These are phyloP conservation scores for Bombus fervidus DNA, from an alignment of 1,140 invertebrate genomes.

Conservation along the genomic window DNA sequence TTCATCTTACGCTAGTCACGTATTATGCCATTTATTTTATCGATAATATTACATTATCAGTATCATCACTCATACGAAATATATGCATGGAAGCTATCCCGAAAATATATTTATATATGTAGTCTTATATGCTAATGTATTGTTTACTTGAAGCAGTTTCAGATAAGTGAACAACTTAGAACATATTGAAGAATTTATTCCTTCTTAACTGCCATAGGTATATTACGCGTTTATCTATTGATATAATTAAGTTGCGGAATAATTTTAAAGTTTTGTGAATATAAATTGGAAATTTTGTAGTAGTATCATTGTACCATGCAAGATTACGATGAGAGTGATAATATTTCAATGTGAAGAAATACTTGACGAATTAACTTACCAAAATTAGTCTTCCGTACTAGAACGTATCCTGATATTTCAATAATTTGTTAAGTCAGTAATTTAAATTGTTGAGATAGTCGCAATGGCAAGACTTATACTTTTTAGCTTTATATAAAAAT, in stretches of 20 bases:
- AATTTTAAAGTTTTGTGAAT: slow-evolving; percentile 38
- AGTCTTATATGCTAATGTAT: slow-evolving; percentile 41
- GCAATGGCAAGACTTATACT: slow-evolving; percentile 43
- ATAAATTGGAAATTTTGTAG: slow-evolving; percentile 20
- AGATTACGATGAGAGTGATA: slow-evolving; percentile 32
- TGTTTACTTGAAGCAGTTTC: slow-evolving; percentile 53
- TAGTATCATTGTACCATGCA: slow-evolving; percentile 46
- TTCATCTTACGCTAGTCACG: slow-evolving; percentile 62
- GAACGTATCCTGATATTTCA: slow-evolving; percentile 58
- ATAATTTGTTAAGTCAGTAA: slow-evolving; percentile 55
- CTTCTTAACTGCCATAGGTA: slow-evolving; percentile 74
- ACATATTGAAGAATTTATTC: slow-evolving; percentile 62
- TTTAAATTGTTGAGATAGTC: slow-evolving; percentile 64
- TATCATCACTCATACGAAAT: slow-evolving; percentile 53
- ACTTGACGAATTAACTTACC: slow-evolving; percentile 61
- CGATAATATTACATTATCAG: slow-evolving; percentile 48
- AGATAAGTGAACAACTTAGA: slow-evolving; percentile 48
- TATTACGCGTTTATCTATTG: slow-evolving; percentile 47
- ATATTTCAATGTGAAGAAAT: slow-evolving; percentile 51
- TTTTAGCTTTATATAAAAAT: slow-evolving; percentile 54
- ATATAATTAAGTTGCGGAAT: slow-evolving; percentile 48
- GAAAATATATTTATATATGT: slow-evolving; percentile 56
- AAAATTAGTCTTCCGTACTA: slow-evolving; percentile 76
- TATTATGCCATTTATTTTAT: slow-evolving; percentile 62
- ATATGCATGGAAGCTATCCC: slow-evolving; percentile 32